These are phyloP conservation scores for Anadara kagoshimensis DNA, from an alignment of 1,140 invertebrate species.

Conservation along the genomic window DNA sequence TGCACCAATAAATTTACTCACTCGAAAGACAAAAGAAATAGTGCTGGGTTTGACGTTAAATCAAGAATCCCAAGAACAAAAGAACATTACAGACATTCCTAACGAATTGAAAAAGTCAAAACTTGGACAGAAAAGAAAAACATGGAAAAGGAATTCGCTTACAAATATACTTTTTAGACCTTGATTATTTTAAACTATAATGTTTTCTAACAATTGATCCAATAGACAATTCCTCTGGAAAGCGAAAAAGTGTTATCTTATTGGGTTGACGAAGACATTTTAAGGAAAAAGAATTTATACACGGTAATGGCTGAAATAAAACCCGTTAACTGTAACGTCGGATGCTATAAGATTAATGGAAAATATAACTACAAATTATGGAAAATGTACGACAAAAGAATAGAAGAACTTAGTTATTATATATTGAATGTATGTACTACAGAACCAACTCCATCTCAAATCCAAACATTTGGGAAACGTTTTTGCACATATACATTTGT, in stretches of 20 bases:
- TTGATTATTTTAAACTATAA: constrained; percentile 37
- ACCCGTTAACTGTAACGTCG: constrained; percentile 8
- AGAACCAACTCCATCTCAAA: constrained; percentile 30
- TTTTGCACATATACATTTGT: constrained; percentile 28
- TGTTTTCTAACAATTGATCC: constrained; percentile 36
- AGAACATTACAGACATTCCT: constrained; percentile 8
- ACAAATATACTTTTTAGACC: constrained; percentile 17
- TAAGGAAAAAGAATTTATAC: constrained; percentile 15
- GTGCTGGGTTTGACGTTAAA: constrained; percentile 18
- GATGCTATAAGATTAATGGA: constrained; percentile 31
- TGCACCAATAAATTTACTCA: constrained; percentile 26
- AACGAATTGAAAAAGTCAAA: background rate
- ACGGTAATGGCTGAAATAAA: constrained; percentile 24
- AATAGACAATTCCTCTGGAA: constrained; percentile 31
- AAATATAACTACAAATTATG: constrained; percentile 29
- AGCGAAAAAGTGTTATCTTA: constrained; percentile 18
- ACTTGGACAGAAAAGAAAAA: constrained; percentile 10
- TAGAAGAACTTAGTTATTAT: constrained; percentile 46
- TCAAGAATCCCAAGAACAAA: constrained; percentile 2
- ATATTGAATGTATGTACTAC: constrained; percentile 32
- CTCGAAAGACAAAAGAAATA: constrained; percentile 22
- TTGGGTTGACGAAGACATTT: constrained; percentile 12
- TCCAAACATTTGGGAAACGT: constrained; percentile 38
- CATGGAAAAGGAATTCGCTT: constrained; percentile 27
- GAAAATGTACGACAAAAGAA: constrained; percentile 18